Evolutionary conservation across 2,888 invertebrate species (phyloP).

Genomic region (Lomographa bimaculata): DNA sequence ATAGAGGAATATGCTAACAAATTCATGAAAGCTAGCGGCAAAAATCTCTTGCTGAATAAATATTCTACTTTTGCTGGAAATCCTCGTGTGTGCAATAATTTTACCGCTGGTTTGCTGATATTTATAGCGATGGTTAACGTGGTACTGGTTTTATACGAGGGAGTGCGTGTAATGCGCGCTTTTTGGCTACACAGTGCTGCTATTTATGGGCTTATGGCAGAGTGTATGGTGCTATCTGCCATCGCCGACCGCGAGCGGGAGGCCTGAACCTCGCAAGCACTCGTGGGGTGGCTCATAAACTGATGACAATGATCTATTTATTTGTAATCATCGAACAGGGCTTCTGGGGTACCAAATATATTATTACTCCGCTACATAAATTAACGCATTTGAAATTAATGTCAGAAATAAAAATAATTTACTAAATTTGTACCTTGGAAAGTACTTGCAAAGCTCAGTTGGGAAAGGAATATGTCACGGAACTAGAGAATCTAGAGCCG

Average conservation of each 20-base stretch:
- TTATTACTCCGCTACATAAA: too few relatives aligned
- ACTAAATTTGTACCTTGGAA: too few relatives aligned
- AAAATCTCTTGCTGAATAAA: slow-evolving; percentile 44
- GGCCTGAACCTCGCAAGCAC: not conserved
- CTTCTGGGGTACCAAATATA: too few relatives aligned
- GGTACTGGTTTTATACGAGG: slow-evolving; percentile 58
- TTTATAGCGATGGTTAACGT: slow-evolving; percentile 64
- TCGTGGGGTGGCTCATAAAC: slow-evolving; percentile 2
- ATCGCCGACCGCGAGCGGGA: slow-evolving; percentile 8
- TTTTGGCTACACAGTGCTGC: slow-evolving; percentile 35
- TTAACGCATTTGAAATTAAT: too few relatives aligned
- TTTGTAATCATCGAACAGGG: not conserved
- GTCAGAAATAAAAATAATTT: too few relatives aligned
- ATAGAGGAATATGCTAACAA: slow-evolving; percentile 31
- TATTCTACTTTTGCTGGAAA: slow-evolving; percentile 49
- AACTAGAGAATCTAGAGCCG: too few relatives aligned
- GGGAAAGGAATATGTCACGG: too few relatives aligned
- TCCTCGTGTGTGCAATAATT: slow-evolving; percentile 65
- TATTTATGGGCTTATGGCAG: slow-evolving; percentile 16
- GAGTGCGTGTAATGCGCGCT: slow-evolving; percentile 49
- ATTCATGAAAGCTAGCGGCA: slow-evolving; percentile 19
- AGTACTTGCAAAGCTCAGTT: too few relatives aligned
- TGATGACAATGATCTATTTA: not conserved
- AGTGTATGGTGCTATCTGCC: slow-evolving; percentile 16
- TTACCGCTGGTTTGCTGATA: slow-evolving; percentile 60